Evolutionary conservation across 2,888 invertebrate species (phyloP).

Genomic region (Cheilosia grossa): DNA sequence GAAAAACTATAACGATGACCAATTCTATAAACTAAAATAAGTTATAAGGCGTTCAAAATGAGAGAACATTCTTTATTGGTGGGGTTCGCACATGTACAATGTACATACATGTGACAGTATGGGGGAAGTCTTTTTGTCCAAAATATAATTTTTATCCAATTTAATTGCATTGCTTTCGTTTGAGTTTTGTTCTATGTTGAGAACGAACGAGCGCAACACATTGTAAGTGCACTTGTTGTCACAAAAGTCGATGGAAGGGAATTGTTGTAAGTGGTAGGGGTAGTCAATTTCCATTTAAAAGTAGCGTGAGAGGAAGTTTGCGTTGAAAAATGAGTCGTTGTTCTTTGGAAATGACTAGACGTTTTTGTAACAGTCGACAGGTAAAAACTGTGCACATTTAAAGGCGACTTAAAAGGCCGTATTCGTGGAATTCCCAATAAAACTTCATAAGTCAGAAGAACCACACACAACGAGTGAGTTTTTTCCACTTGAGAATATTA

Average conservation of each 20-base stretch:
- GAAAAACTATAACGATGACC: conserved; percentile 17
- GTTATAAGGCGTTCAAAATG: conserved; percentile 41
- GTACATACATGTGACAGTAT: background rate
- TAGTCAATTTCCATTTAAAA: background rate
- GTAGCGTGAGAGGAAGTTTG: background rate
- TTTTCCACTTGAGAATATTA: too few species aligned
- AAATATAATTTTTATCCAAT: conserved; percentile 4
- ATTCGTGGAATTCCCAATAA: too few species aligned
- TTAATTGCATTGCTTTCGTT: conserved; percentile 27
- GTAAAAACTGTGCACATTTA: too few species aligned
- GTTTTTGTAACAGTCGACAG: too few species aligned
- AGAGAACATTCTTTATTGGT: conserved; percentile 55
- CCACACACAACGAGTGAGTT: too few species aligned
- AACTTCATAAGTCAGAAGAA: too few species aligned
- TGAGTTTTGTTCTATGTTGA: conserved; percentile 6
- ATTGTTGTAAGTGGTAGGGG: too few species aligned
- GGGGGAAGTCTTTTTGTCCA: conserved; percentile 8
- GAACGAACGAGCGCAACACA: background rate
- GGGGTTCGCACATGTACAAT: conserved; percentile 42
- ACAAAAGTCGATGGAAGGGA: conserved; percentile 1
- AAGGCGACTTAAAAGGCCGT: too few species aligned
- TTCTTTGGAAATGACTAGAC: too few species aligned
- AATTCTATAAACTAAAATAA: conserved; percentile 59
- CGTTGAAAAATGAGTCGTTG: too few species aligned
- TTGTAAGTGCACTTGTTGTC: background rate